Evolutionary conservation across 1,140 invertebrate genomes (phyloP).

Genomic region (Calephelis virginiensis): DNA sequence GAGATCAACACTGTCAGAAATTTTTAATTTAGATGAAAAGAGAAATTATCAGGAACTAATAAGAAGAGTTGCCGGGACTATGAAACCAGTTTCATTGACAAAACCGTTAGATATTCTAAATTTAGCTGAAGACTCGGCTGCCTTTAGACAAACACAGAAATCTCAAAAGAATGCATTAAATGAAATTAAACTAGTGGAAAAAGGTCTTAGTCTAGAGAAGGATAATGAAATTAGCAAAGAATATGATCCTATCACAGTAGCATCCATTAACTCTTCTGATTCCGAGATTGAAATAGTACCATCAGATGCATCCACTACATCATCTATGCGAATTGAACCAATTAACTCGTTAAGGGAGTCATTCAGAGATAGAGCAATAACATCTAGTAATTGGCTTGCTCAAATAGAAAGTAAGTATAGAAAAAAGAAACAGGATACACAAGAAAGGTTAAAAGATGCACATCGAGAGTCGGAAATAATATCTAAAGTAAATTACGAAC

Average conservation of each 20-base stretch:
- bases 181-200: constrained; percentile 57
- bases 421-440: constrained; percentile 57
- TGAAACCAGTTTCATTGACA: constrained; percentile 36
- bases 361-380: constrained; percentile 48
- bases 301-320: constrained; percentile 65
- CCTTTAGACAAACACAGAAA: constrained; percentile 52
- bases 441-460: constrained; percentile 61
- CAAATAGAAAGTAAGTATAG: constrained; percentile 65
- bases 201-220: constrained; percentile 42
- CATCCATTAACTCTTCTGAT: constrained; percentile 72
- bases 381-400: constrained; percentile 56
- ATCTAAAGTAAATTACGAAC: constrained; percentile 68
- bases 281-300: constrained; percentile 68
- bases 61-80: constrained; percentile 42
- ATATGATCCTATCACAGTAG: constrained; percentile 68
- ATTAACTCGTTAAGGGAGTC: constrained; percentile 62
- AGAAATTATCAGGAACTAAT: constrained; percentile 71
- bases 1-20: constrained; percentile 58
- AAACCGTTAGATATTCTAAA: constrained; percentile 49
- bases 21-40: constrained; percentile 74
- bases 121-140: constrained; percentile 57
- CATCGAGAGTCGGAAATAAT: constrained; percentile 62
- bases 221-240: constrained; percentile 50
- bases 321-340: constrained; percentile 57
- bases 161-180: constrained; percentile 54